Conservation (phyloP, 2,797 vertebrate species). For the Coendou prehensilis region DNA sequence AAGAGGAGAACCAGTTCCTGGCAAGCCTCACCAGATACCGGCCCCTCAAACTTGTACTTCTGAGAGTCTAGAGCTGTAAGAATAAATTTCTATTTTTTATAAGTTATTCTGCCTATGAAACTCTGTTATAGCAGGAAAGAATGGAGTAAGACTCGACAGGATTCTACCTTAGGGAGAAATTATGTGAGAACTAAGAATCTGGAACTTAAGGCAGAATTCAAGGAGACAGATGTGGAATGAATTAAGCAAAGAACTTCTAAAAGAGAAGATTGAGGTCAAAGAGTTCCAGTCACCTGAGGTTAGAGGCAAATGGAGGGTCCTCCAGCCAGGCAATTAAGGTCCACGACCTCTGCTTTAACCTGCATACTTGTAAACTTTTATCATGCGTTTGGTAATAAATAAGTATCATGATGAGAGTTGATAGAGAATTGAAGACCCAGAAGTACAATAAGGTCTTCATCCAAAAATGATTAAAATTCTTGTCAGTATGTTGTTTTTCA, state of each 20-base stretch:
- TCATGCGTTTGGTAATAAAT: not conserved
- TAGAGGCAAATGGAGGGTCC: not conserved
- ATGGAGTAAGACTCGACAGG: not conserved
- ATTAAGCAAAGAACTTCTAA: conserved; percentile 21
- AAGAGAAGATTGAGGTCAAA: not conserved
- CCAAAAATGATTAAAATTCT: conserved; percentile 17
- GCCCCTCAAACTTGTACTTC: not conserved
- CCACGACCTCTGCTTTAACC: not conserved
- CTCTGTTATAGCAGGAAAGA: not conserved
- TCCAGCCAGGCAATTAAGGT: not conserved
- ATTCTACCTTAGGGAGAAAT: not conserved
- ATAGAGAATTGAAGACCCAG: not conserved
- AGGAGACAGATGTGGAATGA: not conserved
- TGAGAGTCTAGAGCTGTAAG: not conserved
- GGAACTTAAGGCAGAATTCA: not conserved
- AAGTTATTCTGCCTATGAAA: not conserved
- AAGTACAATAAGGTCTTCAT: not conserved
- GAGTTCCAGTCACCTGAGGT: not conserved
- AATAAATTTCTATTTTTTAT: not conserved
- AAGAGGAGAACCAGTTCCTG: not conserved
- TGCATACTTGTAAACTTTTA: not conserved
- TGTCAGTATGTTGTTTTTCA: conserved; percentile 30
- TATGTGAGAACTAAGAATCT: conserved; percentile 3
- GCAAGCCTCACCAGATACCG: not conserved
- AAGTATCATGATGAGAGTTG: not conserved